Conservation (phyloP, 2,888 invertebrate species). For the Aelia acuminata region DNA sequence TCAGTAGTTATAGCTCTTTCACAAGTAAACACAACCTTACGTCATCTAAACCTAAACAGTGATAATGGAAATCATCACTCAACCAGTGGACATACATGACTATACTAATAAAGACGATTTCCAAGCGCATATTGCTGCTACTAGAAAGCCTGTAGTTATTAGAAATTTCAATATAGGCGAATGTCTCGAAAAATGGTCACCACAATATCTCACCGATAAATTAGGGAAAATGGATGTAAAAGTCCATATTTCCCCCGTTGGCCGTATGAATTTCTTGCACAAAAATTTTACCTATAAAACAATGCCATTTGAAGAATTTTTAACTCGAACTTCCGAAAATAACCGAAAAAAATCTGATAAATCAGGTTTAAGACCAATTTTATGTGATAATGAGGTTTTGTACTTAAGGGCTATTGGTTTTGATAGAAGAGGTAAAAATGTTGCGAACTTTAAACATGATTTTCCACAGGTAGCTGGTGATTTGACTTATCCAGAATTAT, state of each 20-base stretch:
- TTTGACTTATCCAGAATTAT: conserved; percentile 70
- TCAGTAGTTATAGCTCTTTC: background rate
- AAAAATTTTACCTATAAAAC: conserved; percentile 73
- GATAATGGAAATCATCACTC: background rate
- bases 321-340: conserved; percentile 68
- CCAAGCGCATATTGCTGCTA: conserved; percentile 49
- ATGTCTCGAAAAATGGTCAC: conserved; percentile 71
- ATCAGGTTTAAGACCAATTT: conserved; percentile 64
- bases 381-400: conserved; percentile 67
- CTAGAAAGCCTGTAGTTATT: conserved; percentile 69
- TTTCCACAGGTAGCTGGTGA: conserved; percentile 71
- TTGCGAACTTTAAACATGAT: conserved; percentile 71
- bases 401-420: conserved; percentile 70
- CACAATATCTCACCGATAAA: conserved; percentile 69
- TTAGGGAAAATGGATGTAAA: conserved; percentile 70
- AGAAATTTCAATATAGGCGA: conserved; percentile 70
- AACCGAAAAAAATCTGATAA: conserved; percentile 9
- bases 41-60: background rate
- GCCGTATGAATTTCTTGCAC: conserved; percentile 71
- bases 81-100: conserved; percentile 59
- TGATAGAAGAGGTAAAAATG: conserved; percentile 71
- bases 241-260: conserved; percentile 71
- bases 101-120: conserved; percentile 60
- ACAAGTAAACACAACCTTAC: background rate
- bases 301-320: conserved; percentile 70